Base-by-base conservation (phyloP, 2,888 invertebrate genomes). In the Sycophila texana region DNA sequence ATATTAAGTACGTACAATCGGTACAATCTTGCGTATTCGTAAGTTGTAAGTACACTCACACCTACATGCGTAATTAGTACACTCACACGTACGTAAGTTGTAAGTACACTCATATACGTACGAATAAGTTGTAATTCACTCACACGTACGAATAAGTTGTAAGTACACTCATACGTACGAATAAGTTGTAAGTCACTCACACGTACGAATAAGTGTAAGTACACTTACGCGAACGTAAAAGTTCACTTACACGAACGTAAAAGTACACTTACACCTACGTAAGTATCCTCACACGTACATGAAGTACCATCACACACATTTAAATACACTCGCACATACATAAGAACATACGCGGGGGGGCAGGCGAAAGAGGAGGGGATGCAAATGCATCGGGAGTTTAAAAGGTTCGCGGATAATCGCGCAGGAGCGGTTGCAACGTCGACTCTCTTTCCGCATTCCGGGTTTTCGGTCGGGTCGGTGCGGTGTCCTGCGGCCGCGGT, bases 381-480 rank as follows among this genome's bases (percentile, higher is more conserved):
- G 39, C 39, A 39, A 39, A 39, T 39, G 39, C 39, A 39, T 39
- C 10, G 39, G 39, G 60, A 60, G 20, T 60, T 60, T 60, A 26
- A 18, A 16, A 18, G 4, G 51, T 26, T 67, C 67, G 72, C 72
- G 72, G 66, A 47, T 73, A 73, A 67, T 67, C 72, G 72, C 72
- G 73, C 73, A 73, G 67, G 67, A 30, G 49, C 65, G 57, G 71
- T 63, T 71, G 65, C 51, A 63, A 63, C 49, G 30, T 26, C 55
- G 68, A 22, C 26, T 55, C 58, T 66, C 49, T 30, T 55, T 26
- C 63, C 22, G n/a, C 55, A 53, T 58, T 20, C 26, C 18, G 47
- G 39, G 57, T 14, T 20, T 39, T 13, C 39, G 20, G 55, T 39
- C 55, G 73, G 39, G 55, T 39, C 55, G 73, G 39, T 53, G 53